A percentile compares a stretch with the other conserved stretches of the same genome.
Evolutionary conservation across 2,888 invertebrate genomes (phyloP).

Genomic region (Disparrhopalites patrizii): DNA sequence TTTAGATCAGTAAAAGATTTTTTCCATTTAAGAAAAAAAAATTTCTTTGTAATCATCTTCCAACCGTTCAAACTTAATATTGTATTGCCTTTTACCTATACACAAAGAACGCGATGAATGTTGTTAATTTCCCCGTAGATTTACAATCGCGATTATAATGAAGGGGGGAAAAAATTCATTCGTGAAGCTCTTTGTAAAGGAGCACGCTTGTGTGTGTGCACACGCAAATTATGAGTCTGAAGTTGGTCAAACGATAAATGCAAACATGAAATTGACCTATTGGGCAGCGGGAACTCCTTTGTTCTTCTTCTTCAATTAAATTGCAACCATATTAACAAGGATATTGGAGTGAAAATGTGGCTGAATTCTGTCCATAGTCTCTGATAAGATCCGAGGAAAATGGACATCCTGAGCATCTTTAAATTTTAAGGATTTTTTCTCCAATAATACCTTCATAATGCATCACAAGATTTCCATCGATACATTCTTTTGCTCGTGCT

Average conservation of each 20-base stretch:
- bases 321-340: not conserved
- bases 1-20: no score
- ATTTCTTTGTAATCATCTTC: no score
- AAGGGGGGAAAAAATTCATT: no score
- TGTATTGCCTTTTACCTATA: not conserved
- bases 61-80: slow-evolving; percentile 1
- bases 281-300: not conserved
- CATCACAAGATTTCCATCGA: no score
- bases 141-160: not conserved
- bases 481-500: no score
- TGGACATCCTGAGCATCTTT: no score
- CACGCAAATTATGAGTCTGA: not conserved
- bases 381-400: no score
- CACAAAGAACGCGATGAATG: not conserved
- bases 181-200: no score
- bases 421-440: no score
- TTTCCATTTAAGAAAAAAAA: slow-evolving; percentile 1
- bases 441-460: no score
- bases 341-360: no score
- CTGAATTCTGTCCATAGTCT: no score
- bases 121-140: not conserved
- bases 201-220: not conserved
- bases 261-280: not conserved
- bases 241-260: not conserved
- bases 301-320: not conserved